phyloP scores from a whole-genome alignment of 2,888 invertebrate genomes.

The Panorpa germanica region DNA sequence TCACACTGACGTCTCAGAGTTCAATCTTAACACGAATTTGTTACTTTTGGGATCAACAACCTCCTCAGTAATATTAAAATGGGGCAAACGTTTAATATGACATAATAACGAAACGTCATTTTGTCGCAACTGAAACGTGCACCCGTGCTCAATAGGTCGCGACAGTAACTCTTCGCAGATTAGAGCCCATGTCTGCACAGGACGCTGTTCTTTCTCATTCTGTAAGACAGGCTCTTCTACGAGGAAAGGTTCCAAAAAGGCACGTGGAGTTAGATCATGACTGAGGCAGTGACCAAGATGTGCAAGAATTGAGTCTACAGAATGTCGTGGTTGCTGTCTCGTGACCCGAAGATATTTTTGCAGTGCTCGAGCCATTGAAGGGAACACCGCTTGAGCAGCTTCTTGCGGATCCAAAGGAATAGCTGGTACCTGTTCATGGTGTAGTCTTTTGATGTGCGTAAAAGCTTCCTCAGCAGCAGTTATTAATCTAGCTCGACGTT shows the following conservation, averaged over 20 bases:
- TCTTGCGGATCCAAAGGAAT: slow-evolving; percentile 85
- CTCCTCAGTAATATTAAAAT: slow-evolving; percentile 89
- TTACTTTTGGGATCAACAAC: slow-evolving; percentile 92
- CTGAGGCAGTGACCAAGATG: slow-evolving; percentile 84
- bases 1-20: slow-evolving; percentile 95
- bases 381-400: slow-evolving; percentile 95
- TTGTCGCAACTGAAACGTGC: slow-evolving; percentile 81
- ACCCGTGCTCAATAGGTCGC: slow-evolving; percentile 62
- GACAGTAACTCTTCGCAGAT: slow-evolving; percentile 86
- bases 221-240: slow-evolving; percentile 69
- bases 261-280: slow-evolving; percentile 83
- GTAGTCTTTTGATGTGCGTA: slow-evolving; percentile 81
- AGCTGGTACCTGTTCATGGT: slow-evolving; percentile 51
- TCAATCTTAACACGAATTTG: slow-evolving; percentile 82
- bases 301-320: slow-evolving; percentile 78
- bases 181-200: slow-evolving; percentile 89
- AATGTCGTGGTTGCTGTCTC: slow-evolving; percentile 87
- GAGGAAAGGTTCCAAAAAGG: slow-evolving; percentile 89
- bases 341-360: slow-evolving; percentile 94
- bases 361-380: slow-evolving; percentile 85
- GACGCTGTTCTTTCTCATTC: slow-evolving; percentile 62
- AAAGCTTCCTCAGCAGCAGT: slow-evolving; percentile 96
- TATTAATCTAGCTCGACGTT: slow-evolving; percentile 73
- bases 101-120: slow-evolving; percentile 85
- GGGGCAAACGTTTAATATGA: slow-evolving; percentile 69